Evolutionary conservation across 2,888 invertebrate species (phyloP).

Genomic region (Dysmachus trigonus): DNA sequence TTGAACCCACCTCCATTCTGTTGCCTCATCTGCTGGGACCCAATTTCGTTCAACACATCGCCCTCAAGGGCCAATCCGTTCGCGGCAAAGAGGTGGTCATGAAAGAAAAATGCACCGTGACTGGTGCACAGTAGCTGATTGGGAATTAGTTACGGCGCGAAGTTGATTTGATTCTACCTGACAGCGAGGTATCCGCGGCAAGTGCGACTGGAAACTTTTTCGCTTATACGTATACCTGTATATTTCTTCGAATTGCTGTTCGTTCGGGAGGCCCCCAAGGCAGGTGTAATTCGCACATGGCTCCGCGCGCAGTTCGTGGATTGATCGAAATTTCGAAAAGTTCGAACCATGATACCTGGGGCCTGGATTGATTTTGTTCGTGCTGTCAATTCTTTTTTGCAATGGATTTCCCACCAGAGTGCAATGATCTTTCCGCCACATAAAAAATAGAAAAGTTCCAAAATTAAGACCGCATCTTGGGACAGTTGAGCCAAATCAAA

Average conservation of each 20-base stretch:
- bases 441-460: not conserved
- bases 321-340: not conserved
- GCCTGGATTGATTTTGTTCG: not conserved
- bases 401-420: not conserved
- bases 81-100: not conserved
- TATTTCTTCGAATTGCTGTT: not conserved
- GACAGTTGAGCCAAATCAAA: conserved; percentile 28
- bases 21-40: not conserved
- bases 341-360: not conserved
- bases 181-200: not conserved
- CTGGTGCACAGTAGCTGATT: conserved; percentile 38
- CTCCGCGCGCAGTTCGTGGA: not conserved
- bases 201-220: not conserved
- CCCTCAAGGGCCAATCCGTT: not conserved
- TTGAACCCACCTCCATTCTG: not conserved
- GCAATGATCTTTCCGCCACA: conserved; percentile 2
- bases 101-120: conserved; percentile 12
- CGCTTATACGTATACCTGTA: too few relatives aligned
- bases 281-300: not conserved
- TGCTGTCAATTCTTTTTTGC: not conserved
- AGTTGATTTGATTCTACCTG: conserved; percentile 5
- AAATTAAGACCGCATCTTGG: conserved; percentile 25
- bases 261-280: not conserved
- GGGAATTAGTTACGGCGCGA: conserved; percentile 19
- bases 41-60: not conserved